Percentiles rank a stretch among this genome's conserved stretches.
These are phyloP conservation scores for Xestoiulus laeticollis DNA, from an alignment of 2,888 invertebrate genomes.

Conservation along the genomic window DNA sequence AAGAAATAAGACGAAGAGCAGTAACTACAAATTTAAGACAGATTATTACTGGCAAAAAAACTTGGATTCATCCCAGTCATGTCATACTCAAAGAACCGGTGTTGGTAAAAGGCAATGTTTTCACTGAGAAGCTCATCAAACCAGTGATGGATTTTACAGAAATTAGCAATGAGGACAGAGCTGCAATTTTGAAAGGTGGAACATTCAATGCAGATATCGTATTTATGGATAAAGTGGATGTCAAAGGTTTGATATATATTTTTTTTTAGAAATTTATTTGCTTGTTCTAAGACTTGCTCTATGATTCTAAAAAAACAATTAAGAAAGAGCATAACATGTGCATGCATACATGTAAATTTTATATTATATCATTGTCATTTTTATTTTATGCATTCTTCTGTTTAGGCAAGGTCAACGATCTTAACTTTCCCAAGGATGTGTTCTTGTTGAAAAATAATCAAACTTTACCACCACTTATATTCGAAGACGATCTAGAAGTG, in stretches of 20 bases:
- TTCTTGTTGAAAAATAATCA: not conserved
- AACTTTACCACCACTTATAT: not conserved
- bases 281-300: no score
- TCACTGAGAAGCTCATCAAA: not conserved
- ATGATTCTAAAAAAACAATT: no score
- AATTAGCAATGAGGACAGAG: not conserved
- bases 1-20: slow-evolving; percentile 9
- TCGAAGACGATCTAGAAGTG: slow-evolving; percentile 22
- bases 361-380: not conserved
- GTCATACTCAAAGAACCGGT: not conserved
- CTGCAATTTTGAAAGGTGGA: not conserved
- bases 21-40: not conserved
- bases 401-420: not conserved
- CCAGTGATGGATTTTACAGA: not conserved
- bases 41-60: slow-evolving; percentile 25
- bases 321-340: no score
- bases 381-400: not conserved
- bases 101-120: not conserved
- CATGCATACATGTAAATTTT: no score
- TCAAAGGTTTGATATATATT: not conserved
- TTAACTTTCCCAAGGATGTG: slow-evolving; percentile 24
- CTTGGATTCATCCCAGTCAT: not conserved
- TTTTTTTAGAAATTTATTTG: not conserved
- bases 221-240: slow-evolving; percentile 10
- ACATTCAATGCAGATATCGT: not conserved